Conservation (phyloP, 2,888 invertebrate species). For the Hymenopus coronatus region DNA sequence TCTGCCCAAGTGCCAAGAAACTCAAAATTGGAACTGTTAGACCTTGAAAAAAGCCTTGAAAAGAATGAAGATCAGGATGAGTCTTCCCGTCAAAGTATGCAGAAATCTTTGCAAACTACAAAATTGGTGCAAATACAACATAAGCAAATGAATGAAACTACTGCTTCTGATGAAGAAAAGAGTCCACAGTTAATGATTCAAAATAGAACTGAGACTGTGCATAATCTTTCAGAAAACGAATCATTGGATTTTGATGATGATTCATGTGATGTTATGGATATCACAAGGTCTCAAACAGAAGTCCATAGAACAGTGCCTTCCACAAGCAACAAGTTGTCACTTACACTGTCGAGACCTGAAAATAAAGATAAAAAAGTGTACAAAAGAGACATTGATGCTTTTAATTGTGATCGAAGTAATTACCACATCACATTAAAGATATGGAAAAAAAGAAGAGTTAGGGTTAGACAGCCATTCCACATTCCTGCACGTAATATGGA, state of each 20-base stretch:
- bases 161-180: not conserved
- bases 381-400: slow-evolving; percentile 10
- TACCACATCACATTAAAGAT: not conserved
- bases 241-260: not conserved
- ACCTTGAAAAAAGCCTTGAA: not conserved
- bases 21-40: not conserved
- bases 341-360: not conserved
- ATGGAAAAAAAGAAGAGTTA: not conserved
- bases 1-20: not conserved
- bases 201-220: not conserved
- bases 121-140: not conserved
- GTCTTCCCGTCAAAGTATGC: not conserved
- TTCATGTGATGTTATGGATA: not conserved
- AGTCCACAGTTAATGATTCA: not conserved
- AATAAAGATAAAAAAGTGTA: not conserved
- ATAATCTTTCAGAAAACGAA: not conserved
- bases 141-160: not conserved
- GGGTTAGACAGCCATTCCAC: not conserved
- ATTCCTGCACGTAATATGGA: slow-evolving; percentile 9
- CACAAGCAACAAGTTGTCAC: not conserved
- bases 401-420: slow-evolving; percentile 10
- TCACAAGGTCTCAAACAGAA: not conserved
- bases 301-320: not conserved
- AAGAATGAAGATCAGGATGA: not conserved
- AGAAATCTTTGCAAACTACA: not conserved